Conservation (phyloP, 2,113 vertebrate genomes). For the Pelvicachromis taeniatus region DNA sequence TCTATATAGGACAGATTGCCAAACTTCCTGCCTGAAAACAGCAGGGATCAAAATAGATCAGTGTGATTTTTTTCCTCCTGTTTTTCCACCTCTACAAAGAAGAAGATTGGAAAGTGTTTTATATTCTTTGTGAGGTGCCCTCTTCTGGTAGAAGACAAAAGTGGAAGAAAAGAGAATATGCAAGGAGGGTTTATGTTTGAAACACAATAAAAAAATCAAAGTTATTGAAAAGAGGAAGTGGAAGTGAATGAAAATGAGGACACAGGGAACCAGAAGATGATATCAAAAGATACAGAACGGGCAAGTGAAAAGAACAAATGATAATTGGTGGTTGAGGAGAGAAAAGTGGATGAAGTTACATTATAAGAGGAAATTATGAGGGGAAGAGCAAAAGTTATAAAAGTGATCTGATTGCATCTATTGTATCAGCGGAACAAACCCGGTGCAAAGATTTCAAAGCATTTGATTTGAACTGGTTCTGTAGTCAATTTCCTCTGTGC, state of each 20-base stretch:
- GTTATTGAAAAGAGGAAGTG: not conserved
- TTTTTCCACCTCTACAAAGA: not conserved
- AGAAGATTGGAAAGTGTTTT: not conserved
- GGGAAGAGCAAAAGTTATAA: not conserved
- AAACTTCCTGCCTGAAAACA: conserved; percentile 24
- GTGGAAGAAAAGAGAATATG: not conserved
- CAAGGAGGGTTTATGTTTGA: not conserved
- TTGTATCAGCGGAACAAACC: conserved; percentile 23
- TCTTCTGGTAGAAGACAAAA: conserved; percentile 8
- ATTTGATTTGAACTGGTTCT: conserved; percentile 38
- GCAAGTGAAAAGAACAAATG: not conserved
- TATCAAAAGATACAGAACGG: not conserved
- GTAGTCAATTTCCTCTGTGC: conserved; percentile 12
- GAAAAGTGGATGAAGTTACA: not conserved
- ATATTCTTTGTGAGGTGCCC: not conserved
- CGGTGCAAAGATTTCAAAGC: conserved; percentile 8
- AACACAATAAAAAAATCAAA: not conserved
- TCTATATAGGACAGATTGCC: not conserved
- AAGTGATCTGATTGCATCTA: conserved; percentile 17
- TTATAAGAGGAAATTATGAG: not conserved
- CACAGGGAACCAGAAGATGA: not conserved
- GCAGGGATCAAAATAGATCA: conserved; percentile 35
- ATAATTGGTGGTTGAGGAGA: not conserved
- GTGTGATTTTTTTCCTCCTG: conserved; percentile 12
- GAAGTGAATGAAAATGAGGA: not conserved